Percentiles rank a stretch among this genome's conserved stretches.
Evolutionary conservation across 1,140 invertebrate species (phyloP).

Genomic region (Calliopsis andreniformis): DNA sequence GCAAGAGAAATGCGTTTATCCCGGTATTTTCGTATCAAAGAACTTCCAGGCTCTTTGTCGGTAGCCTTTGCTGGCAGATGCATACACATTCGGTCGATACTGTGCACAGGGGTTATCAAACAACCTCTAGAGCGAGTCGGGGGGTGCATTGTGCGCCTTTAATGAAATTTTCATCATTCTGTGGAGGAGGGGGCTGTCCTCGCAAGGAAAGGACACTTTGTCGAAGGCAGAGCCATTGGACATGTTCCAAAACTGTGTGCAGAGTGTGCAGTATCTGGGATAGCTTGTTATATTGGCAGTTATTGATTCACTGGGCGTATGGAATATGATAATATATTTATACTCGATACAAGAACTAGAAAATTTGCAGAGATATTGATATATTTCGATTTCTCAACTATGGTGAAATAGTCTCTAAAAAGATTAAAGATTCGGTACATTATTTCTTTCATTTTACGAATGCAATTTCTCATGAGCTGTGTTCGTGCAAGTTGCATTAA

Average conservation of each 20-base stretch:
- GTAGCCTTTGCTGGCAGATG: neutral
- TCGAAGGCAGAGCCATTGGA: too few species aligned
- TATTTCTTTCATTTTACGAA: too few species aligned
- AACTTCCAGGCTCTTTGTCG: conserved; percentile 14
- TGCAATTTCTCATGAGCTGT: neutral
- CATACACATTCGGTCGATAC: conserved; percentile 24
- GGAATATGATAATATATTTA: too few species aligned
- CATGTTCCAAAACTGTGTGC: too few species aligned
- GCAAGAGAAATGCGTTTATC: conserved; percentile 56
- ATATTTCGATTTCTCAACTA: too few species aligned
- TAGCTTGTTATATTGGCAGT: neutral
- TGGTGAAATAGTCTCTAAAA: too few species aligned
- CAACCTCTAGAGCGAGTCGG: neutral
- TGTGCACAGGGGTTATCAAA: conserved; percentile 13
- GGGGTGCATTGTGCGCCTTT: neutral
- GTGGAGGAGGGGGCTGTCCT: too few species aligned
- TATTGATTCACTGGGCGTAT: neutral
- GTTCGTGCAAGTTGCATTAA: neutral
- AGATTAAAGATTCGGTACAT: too few species aligned
- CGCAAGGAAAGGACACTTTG: too few species aligned
- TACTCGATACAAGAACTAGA: too few species aligned
- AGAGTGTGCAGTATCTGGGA: too few species aligned
- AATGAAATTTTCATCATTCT: neutral
- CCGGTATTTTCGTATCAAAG: conserved; percentile 40
- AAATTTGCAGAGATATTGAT: too few species aligned